phyloP scores from a whole-genome alignment of 2,113 vertebrate genomes.

The Pterocles orientalis region DNA sequence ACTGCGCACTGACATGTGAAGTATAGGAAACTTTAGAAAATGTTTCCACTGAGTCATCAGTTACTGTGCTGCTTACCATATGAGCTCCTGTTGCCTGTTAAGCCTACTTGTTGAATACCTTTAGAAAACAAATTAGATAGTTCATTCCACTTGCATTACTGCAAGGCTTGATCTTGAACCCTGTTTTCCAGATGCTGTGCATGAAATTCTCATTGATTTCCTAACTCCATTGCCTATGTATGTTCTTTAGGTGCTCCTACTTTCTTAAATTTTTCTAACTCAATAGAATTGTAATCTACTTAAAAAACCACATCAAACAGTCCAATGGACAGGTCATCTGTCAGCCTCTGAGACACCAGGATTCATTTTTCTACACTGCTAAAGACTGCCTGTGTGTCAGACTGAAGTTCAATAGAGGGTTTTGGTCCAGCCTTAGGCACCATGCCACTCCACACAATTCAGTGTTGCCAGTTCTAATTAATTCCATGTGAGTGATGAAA shows the following conservation, averaged over 20 bases:
- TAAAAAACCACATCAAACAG: not conserved
- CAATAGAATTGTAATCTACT: not conserved
- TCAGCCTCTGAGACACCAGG: not conserved
- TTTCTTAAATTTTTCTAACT: not conserved
- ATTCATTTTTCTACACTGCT: not conserved
- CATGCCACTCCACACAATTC: not conserved
- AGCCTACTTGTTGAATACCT: not conserved
- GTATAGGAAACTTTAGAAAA: not conserved
- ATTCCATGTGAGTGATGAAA: not conserved
- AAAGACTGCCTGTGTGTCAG: not conserved
- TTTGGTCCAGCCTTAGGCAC: not conserved
- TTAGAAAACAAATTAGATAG: not conserved
- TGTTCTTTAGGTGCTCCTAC: not conserved
- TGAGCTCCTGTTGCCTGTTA: not conserved
- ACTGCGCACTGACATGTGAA: not conserved
- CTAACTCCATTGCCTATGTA: not conserved
- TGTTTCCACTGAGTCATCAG: slow-evolving; percentile 26
- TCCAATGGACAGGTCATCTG: not conserved
- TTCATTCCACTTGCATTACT: not conserved
- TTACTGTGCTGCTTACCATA: not conserved
- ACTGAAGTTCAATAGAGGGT: not conserved
- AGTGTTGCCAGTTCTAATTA: not conserved
- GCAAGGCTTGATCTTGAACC: not conserved
- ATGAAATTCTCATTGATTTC: not conserved
- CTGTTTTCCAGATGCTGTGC: not conserved